phyloP scores from a whole-genome alignment of 2,113 vertebrate genomes.

The Pangasianodon hypophthalmus region DNA sequence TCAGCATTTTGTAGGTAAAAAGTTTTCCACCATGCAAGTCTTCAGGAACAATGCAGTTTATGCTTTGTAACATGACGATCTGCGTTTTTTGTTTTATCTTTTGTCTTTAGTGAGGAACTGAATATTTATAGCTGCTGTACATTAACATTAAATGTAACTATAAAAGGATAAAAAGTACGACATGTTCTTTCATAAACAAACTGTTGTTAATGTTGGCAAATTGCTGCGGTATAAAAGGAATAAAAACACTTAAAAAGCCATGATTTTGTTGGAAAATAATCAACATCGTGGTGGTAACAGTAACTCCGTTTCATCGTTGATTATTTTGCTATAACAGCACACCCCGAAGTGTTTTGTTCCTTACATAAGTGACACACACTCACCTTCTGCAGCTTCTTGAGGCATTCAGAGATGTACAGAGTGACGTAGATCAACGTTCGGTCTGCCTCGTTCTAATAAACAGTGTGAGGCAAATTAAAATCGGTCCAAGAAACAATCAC shows the following conservation, averaged over 20 bases:
- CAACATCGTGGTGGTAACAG: no score
- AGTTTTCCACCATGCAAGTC: no score
- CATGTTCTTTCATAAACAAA: neutral
- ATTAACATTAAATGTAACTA: neutral
- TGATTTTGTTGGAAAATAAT: neutral
- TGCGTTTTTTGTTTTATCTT: no score
- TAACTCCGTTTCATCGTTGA: neutral
- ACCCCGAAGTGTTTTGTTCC: neutral
- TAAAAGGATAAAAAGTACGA: neutral
- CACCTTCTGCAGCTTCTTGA: constrained; percentile 98
- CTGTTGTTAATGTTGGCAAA: neutral
- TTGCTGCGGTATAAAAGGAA: neutral
- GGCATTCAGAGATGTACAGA: constrained; percentile 97
- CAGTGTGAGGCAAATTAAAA: neutral
- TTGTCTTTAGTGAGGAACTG: neutral
- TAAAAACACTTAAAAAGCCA: neutral
- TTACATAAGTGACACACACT: neutral
- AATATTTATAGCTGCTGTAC: neutral
- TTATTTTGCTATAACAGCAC: neutral
- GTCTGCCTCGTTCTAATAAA: constrained; percentile 85
- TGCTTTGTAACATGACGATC: no score
- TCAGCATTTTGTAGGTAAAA: no score
- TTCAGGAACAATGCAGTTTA: no score
- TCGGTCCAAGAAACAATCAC: neutral
- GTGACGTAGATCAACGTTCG: constrained; percentile 77